phyloP scores from a whole-genome alignment of 35 echinoderm and acorn worm genomes.

The Anneissia japonica region DNA sequence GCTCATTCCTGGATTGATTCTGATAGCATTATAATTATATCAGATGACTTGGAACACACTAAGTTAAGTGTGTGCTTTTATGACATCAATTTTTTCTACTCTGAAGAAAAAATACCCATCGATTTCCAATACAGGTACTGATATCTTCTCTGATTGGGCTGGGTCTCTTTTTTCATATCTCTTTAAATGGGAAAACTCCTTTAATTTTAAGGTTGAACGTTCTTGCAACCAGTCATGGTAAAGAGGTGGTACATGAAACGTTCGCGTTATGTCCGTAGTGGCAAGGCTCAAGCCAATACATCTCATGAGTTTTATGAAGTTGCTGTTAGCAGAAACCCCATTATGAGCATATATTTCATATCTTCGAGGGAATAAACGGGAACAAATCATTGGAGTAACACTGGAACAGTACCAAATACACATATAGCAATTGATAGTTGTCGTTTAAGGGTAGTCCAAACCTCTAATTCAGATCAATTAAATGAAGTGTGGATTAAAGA shows the following conservation, averaged over 20 bases:
- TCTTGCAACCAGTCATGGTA: neutral
- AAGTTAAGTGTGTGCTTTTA: conserved; percentile 21
- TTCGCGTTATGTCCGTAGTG: neutral
- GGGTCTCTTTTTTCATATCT: neutral
- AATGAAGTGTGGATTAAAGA: neutral
- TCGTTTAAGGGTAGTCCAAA: neutral
- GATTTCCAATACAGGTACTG: neutral
- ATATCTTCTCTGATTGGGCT: conserved; percentile 35
- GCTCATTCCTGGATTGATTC: neutral
- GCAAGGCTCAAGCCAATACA: neutral
- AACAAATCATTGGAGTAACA: neutral
- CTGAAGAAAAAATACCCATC: neutral
- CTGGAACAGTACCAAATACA: neutral
- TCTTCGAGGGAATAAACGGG: neutral
- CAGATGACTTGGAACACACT: conserved; percentile 15
- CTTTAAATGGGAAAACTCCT: too few species aligned
- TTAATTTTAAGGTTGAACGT: too few species aligned
- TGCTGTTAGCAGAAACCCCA: neutral
- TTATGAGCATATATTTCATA: neutral
- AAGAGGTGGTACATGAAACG: neutral
- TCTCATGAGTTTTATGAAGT: neutral
- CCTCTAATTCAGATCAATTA: neutral
- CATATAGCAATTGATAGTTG: neutral
- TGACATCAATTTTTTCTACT: neutral
- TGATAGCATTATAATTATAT: conserved; percentile 13